phyloP scores from a whole-genome alignment of 2,113 vertebrate species.

The Ammodytes marinus region DNA sequence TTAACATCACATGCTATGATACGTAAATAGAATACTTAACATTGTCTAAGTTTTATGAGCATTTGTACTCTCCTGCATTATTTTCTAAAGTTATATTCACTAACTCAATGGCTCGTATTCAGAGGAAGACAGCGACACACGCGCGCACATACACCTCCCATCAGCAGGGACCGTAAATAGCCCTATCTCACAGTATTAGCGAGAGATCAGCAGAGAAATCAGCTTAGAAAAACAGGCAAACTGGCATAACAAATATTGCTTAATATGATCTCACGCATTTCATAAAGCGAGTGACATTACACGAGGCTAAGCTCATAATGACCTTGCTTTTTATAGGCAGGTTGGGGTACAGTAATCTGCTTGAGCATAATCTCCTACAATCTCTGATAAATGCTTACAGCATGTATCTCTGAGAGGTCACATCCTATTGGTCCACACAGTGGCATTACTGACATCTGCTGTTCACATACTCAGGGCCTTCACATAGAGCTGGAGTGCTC shows the following conservation, averaged over 20 bases:
- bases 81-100: neutral
- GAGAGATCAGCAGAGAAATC: constrained; percentile 74
- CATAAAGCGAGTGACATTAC: constrained; percentile 81
- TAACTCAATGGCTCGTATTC: neutral
- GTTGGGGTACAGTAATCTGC: constrained; percentile 84
- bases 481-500: neutral
- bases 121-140: constrained; percentile 5
- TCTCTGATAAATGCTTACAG: constrained; percentile 87
- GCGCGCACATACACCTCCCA: neutral
- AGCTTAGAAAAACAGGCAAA: constrained; percentile 79
- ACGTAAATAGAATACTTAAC: neutral
- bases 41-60: neutral
- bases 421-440: constrained; percentile 69
- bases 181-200: constrained; percentile 75
- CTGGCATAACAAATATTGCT: constrained; percentile 70
- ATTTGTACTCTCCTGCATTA: neutral
- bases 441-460: constrained; percentile 80
- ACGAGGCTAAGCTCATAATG: constrained; percentile 84
- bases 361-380: constrained; percentile 86
- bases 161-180: constrained; percentile 62
- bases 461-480: constrained; percentile 55
- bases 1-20: neutral
- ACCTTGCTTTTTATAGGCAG: constrained; percentile 87
- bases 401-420: constrained; percentile 75
- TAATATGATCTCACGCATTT: constrained; percentile 77